A percentile compares a stretch with the other conserved stretches of the same genome.
These are phyloP conservation scores for Caenorhabditis panamensis DNA, from an alignment of 2,888 invertebrate species.

Conservation along the genomic window DNA sequence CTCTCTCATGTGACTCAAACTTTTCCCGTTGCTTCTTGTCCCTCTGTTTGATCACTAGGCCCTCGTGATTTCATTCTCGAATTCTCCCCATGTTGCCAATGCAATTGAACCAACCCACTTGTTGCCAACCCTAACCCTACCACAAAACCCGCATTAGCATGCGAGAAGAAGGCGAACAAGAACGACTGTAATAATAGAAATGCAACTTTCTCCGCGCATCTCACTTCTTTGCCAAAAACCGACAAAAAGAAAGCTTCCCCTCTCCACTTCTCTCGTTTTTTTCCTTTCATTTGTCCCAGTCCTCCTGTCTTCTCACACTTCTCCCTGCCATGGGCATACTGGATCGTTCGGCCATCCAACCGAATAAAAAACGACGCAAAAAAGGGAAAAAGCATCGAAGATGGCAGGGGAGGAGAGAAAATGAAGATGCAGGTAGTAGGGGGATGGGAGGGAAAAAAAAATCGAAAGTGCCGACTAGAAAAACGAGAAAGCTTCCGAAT, in stretches of 20 bases:
- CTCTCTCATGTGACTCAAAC: too few relatives aligned
- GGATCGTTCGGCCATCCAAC: conserved; percentile 44
- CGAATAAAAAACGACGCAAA: conserved; percentile 12
- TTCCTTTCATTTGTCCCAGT: conserved; percentile 1
- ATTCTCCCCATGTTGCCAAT: conserved; percentile 4
- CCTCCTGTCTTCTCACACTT: conserved; percentile 7
- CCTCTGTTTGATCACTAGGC: not conserved
- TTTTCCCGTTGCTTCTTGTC: too few relatives aligned
- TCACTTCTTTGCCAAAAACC: conserved; percentile 15
- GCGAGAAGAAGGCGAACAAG: not conserved
- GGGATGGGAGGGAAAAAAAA: conserved; percentile 24
- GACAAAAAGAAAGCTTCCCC: not conserved
- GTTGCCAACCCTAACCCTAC: conserved; percentile 6
- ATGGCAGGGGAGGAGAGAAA: conserved; percentile 26
- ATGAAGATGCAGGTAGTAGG: conserved; percentile 10
- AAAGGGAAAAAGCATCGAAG: conserved; percentile 14
- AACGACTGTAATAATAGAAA: conserved; percentile 25
- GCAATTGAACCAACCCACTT: not conserved
- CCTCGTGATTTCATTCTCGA: not conserved
- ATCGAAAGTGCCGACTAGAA: conserved; percentile 48
- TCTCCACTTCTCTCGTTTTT: conserved; percentile 35
- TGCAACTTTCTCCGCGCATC: conserved; percentile 50
- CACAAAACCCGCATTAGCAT: conserved; percentile 43
- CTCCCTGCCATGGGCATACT: conserved; percentile 38
- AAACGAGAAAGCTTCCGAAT: conserved; percentile 39